Evolutionary conservation across 2,888 invertebrate species (phyloP), one percentile per base, ranked within the genome.

Genomic region (Vanessa cardui): DNA sequence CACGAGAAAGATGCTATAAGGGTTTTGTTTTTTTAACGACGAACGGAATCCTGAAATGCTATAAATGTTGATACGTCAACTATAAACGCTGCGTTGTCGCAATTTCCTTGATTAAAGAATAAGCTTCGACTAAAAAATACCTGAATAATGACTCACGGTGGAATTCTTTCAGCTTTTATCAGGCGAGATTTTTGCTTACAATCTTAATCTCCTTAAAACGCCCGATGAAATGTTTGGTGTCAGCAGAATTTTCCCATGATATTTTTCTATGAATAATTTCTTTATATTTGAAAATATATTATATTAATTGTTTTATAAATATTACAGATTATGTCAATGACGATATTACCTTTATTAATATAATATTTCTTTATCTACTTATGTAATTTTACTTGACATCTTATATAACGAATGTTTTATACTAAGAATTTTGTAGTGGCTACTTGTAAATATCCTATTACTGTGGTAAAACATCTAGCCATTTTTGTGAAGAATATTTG

Each of bases 31-130:
- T 4, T 9, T 39, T 9, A 39, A 4, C 39, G 12, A 39, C 12
- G 9, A 0, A 9, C 39, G 39, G 4, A 12, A 39, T 39, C 47
- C 16, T 31, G 31, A 31, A 56, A 56, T 8, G 7, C 0, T n/a
- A 8, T 33, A 39, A 56, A 56, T 39, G 1, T 56, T 56, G 39
- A 39, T 56, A 56, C n/a, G 15, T 56, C 52, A 16, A 26, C 20
- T 21, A 9, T 9, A 18, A 56, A 56, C 33, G 54, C 54, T 54
- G n/a, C 31, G 54, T 47, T 6, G 47, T 54, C 54, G 33, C 75
- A 73, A 74, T 74, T 71, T 70, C 44, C 62, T 69, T 75, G 75
- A 75, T 75, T 75, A 74, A 74, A 68, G 73, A 73, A 69, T 71
- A 66, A 66, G 74, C 73, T 68, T 56, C 58, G 61, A 62, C 58